Percentiles rank a stretch among this genome's conserved stretches.
Conservation (phyloP, 2,797 vertebrate species). For the Sebastes flavidus region DNA sequence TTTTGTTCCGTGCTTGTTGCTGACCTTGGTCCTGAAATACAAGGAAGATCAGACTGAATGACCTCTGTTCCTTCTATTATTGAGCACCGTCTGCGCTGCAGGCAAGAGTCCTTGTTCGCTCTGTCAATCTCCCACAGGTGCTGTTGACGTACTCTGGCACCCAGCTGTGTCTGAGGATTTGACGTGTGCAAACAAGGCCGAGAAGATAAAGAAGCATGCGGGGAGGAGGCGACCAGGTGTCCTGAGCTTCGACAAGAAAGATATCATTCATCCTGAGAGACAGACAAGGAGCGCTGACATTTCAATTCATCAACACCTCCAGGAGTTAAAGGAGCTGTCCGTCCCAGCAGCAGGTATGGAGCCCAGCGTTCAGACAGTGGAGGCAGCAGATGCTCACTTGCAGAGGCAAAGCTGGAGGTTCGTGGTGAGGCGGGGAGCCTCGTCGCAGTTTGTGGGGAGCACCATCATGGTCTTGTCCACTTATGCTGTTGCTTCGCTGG, state of each 20-base stretch:
- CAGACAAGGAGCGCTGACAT: not conserved
- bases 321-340: not conserved
- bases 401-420: conserved; percentile 41
- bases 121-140: conserved; percentile 33
- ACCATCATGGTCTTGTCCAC: conserved; percentile 69
- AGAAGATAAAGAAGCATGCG: conserved; percentile 43
- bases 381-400: conserved; percentile 13
- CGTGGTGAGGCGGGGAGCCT: conserved; percentile 42
- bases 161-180: conserved; percentile 60
- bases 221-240: conserved; percentile 4
- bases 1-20: not conserved
- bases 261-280: not conserved
- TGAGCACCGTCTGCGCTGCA: not conserved
- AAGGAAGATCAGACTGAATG: not conserved
- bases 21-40: conserved; percentile 44
- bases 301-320: not conserved
- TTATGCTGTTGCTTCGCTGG: conserved; percentile 55
- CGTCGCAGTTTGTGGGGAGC: conserved; percentile 69
- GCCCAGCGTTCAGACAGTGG: conserved; percentile 20
- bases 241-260: conserved; percentile 8
- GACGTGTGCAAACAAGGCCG: conserved; percentile 40
- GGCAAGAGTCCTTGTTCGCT: conserved; percentile 23
- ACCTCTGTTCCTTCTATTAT: conserved; percentile 26
- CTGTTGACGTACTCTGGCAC: conserved; percentile 56
- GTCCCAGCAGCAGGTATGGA: conserved; percentile 49